Evolutionary conservation across 2,888 invertebrate genomes (phyloP).

Genomic region (Pocota personata): DNA sequence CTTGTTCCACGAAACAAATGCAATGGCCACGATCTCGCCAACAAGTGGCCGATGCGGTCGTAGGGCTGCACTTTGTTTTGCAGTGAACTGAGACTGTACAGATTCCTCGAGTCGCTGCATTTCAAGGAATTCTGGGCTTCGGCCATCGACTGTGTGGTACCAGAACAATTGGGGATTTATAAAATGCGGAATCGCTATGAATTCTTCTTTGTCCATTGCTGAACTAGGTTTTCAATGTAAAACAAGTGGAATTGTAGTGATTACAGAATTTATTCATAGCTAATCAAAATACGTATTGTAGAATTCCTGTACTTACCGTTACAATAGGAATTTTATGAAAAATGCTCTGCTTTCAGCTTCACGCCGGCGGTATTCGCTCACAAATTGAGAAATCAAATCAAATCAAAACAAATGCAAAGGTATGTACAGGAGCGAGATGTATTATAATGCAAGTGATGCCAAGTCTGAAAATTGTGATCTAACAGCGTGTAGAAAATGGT

Average conservation of each 20-base stretch:
- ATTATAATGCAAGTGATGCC: neutral
- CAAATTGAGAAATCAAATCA: neutral
- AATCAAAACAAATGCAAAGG: neutral
- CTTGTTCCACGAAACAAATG: slow-evolving; percentile 76
- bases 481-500: too few relatives aligned
- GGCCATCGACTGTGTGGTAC: slow-evolving; percentile 75
- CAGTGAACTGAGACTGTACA: slow-evolving; percentile 64
- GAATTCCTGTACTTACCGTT: neutral
- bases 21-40: slow-evolving; percentile 74
- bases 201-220: slow-evolving; percentile 71
- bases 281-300: neutral
- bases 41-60: slow-evolving; percentile 66
- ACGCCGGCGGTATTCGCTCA: neutral
- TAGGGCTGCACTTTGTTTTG: slow-evolving; percentile 48
- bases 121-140: slow-evolving; percentile 66
- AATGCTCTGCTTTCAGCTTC: neutral
- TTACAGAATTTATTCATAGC: neutral
- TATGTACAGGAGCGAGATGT: neutral
- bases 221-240: neutral
- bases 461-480: neutral
- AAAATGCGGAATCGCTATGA: slow-evolving; percentile 75
- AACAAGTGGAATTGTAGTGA: neutral
- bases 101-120: slow-evolving; percentile 71
- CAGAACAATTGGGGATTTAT: slow-evolving; percentile 77
- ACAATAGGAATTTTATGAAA: neutral